Base-by-base conservation (phyloP, 1,140 invertebrate genomes). In the Eriocheir sinensis region DNA sequence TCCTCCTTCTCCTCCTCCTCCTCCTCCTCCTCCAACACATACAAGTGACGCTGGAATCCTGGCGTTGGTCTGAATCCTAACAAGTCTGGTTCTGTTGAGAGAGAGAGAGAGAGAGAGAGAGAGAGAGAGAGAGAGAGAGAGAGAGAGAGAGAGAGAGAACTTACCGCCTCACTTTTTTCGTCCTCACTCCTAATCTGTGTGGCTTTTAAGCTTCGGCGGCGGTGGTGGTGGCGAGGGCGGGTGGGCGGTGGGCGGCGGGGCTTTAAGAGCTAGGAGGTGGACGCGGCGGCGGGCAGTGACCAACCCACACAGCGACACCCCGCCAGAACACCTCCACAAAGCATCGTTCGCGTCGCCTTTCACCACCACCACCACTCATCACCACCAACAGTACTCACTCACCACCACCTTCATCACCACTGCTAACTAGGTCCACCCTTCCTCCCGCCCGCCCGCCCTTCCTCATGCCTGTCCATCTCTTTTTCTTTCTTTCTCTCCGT, bases 171-270 rank as follows among this genome's bases (percentile, higher is more conserved):
- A 93, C 81, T 86, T 91, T 91, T 94, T 86, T 40, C 88, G 89
- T 94, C 81, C 89, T 91, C 53, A 36, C 89, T 91, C 93, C 93
- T 94, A 94, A 94, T 94, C 93, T 94, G 93, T 91, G 93, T 94
- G 93, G 93, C 93, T 94, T 94, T 94, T 94, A 94, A 94, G 93
- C 89, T 91, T 15, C n/a, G 80, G 40, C 34, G 79, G 72, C 44
- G 80, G 80, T 86, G 89, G 79, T 86, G 36, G 0, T 17, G 27
- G 17, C 32, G 32, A 15, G 4, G 44, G 4, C 44, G 15, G 15
- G 44, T 15, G n/a, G 27, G 44, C 4, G 41, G 89, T 0, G 2
- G 30, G 38, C 40, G 85, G 88, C n/a, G 17, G 27, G 38, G 40
- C 40, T 2, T 34, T 27, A n/a, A 2, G 83, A n/a, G 2, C n/a